Base-by-base conservation (phyloP, 2,113 vertebrate species). In the Astur gentilis region DNA sequence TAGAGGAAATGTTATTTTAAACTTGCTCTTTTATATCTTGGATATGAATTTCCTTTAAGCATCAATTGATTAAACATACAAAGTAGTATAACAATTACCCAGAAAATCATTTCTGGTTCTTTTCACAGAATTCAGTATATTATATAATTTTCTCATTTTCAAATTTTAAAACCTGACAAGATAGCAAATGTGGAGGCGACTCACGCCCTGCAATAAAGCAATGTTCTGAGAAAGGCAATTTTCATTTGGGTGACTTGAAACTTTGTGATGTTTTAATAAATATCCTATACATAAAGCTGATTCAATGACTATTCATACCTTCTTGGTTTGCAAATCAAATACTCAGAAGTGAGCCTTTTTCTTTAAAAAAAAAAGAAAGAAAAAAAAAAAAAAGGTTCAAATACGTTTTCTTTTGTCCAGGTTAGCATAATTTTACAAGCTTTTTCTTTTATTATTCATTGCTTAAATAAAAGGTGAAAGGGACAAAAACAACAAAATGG, bases 1-100 rank as follows among this genome's bases (percentile, higher is more conserved):
- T 62, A 62, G 81, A 94, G 25, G 9, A 85, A 94, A 94, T 62
- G 45, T 45, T 81, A 92, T 93, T 92, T 94, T 84, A 93, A 95
- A 92, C 25, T 61, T 36, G 14, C 1, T 38, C 82, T 91, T 84
- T 90, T 52, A 34, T 80, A 16, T 16, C 78, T 72, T 20, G 26
- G 34, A 65, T 95, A 66, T n/a, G 38, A 54, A 22, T 89, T 84
- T 54, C 36, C 55, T 93, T 91, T 80, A 90, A 61, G 15, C 29
- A 78, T 42, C 67, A 71, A 77, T 72, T 89, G 75, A 90, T 75
- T 92, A 90, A 87, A 52, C 32, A 47, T 40, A 32, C 5, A 65
- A 90, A 83, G 31, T 76, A 49, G 16, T 65, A 32, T 27, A 44
- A 69, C 21, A 87, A 77, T 45, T 76, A 49, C 8, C 22, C 6